Percentiles rank a stretch among this genome's conserved stretches.
These are phyloP conservation scores for Harpagus bidentatus DNA, from an alignment of 2,113 vertebrate species.

Conservation along the genomic window DNA sequence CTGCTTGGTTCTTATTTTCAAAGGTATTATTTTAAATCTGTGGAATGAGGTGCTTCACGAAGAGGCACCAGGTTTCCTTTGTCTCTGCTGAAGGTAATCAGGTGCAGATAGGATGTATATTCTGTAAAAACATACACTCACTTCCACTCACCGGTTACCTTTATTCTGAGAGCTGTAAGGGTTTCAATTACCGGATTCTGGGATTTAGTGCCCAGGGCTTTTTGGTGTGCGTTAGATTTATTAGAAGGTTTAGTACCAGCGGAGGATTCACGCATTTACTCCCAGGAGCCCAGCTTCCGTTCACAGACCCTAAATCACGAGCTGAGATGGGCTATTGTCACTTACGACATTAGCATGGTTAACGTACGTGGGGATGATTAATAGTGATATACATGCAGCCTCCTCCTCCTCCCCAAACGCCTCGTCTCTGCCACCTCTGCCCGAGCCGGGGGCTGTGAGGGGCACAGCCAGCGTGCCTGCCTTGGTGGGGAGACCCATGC, in stretches of 20 bases:
- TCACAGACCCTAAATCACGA: constrained; percentile 81
- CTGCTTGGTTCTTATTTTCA: background rate
- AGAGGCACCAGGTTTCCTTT: constrained; percentile 33
- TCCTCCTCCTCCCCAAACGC: background rate
- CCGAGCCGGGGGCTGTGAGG: rapidly evolving
- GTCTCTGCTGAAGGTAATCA: constrained; percentile 55
- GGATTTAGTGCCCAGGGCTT: constrained; percentile 83
- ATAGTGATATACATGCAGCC: constrained; percentile 65
- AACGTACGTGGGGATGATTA: constrained; percentile 74
- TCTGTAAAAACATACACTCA: constrained; percentile 56
- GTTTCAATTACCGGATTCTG: constrained; percentile 82
- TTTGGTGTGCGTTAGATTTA: constrained; percentile 82
- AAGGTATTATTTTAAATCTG: background rate
- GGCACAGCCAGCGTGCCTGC: background rate
- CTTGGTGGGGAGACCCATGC: rapidly evolving
- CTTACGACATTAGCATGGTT: constrained; percentile 82
- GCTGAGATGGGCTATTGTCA: constrained; percentile 82
- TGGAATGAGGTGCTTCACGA: background rate
- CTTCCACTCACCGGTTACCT: constrained; percentile 58
- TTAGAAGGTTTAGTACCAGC: constrained; percentile 82
- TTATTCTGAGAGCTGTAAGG: constrained; percentile 76
- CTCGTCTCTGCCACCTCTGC: background rate
- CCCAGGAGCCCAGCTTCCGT: constrained; percentile 82
- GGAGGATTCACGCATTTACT: constrained; percentile 81
- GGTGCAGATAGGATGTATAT: constrained; percentile 30